Base-by-base conservation (phyloP, 2,113 vertebrate species). In the Chaetura pelagica region DNA sequence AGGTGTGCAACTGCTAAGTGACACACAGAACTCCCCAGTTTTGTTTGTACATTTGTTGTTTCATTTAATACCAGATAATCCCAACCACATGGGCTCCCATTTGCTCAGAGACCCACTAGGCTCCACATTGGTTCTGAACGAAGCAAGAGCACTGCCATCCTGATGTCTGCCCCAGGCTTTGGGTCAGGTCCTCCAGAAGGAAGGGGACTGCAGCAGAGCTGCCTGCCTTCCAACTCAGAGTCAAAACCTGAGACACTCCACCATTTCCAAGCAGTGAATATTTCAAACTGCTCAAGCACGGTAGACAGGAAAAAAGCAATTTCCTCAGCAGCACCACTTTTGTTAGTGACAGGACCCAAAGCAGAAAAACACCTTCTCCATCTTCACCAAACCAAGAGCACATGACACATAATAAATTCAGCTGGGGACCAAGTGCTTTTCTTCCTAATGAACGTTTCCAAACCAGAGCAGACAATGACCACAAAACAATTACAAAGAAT, bases 401-500 rank as follows among this genome's bases (percentile, higher is more conserved):
- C 26, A 3, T 81, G 68, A 49, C 69, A 78, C 66, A 26, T 67
- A n/a, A 0, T 84, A 91, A 95, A 93, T 61, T 46, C 73, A 79
- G 64, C 87, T 49, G 52, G 64, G 51, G 48, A 89, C 67, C 64
- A 35, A 84, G 61, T 26, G 8, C 51, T 94, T 10, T 30, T 68
- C 64, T 35, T 54, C 62, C 42, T 68, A 54, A 94, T 2, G 27
- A 89, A 80, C 23, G 35, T 64, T 63, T 87, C 44, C 87, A 82
- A 87, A 78, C 38, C 59, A 61, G 21, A 64, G 61, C 61, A 92
- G 24, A 49, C 48, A 75, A 40, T 10, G 40, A 69, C n/a, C 66
- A 82, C 66, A 54, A 51, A 95, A 85, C 74, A 71, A 63, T n/a
- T 59, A 55, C 67, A 46, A 67, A 82, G 80, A 95, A 89, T 40